phyloP scores from a whole-genome alignment of 2,113 vertebrate species.

The Acinonyx jubatus region DNA sequence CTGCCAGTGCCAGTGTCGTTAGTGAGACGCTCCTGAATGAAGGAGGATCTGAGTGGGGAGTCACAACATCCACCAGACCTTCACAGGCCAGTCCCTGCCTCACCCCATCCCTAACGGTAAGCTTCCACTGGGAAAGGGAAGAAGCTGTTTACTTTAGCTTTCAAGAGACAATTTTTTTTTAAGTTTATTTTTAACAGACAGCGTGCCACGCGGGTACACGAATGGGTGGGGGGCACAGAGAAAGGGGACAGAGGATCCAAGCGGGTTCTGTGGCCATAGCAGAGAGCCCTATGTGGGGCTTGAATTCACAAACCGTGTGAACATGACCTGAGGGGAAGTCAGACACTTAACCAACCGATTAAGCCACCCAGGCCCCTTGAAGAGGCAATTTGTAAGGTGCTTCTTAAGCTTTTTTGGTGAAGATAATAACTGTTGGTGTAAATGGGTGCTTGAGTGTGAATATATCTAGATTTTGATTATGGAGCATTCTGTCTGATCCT shows the following conservation, averaged over 20 bases:
- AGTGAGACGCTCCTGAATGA: too few species aligned
- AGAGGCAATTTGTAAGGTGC: not conserved
- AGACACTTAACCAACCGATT: too few species aligned
- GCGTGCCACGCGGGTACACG: too few species aligned
- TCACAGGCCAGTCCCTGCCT: too few species aligned
- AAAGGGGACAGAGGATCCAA: too few species aligned
- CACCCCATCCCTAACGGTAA: not conserved
- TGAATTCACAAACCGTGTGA: too few species aligned
- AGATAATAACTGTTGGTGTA: not conserved
- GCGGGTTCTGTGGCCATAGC: too few species aligned
- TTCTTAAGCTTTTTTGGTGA: not conserved
- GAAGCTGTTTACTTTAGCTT: not conserved
- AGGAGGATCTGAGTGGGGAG: not conserved
- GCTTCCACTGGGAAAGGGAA: not conserved
- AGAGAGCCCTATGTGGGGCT: too few species aligned
- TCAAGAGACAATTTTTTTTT: not conserved
- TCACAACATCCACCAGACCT: not conserved
- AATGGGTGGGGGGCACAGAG: too few species aligned
- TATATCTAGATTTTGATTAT: not conserved
- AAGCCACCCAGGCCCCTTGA: too few species aligned
- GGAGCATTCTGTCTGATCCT: not conserved
- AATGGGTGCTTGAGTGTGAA: not conserved
- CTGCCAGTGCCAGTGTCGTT: not conserved
- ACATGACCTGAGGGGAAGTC: too few species aligned
- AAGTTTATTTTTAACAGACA: too few species aligned